phyloP scores from a whole-genome alignment of 1,140 invertebrate species.

The Tetranychus urticae region DNA sequence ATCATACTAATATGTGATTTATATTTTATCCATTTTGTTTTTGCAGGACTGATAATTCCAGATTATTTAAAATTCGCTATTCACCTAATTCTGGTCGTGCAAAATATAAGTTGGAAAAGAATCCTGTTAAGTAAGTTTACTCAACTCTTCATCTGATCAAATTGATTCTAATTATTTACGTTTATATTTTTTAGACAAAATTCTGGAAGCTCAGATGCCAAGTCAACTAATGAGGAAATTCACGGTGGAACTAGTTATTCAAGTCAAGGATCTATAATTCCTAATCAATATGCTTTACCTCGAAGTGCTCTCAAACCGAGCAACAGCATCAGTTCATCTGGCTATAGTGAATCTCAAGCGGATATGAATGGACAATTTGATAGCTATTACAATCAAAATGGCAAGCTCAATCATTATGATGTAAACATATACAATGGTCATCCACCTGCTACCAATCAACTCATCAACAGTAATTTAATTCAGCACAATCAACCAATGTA shows the following conservation, averaged over 20 bases:
- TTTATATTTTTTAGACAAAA: background rate
- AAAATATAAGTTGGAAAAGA: slow-evolving; percentile 4
- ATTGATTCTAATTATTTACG: background rate
- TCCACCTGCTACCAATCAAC: no score
- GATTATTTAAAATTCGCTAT: slow-evolving; percentile 14
- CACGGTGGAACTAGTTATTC: background rate
- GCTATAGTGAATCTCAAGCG: background rate
- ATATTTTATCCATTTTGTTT: background rate
- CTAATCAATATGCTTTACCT: background rate
- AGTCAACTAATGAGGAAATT: background rate
- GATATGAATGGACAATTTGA: background rate
- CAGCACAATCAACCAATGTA: background rate
- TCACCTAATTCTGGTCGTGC: slow-evolving; percentile 9
- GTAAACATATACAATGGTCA: background rate
- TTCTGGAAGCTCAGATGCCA: background rate
- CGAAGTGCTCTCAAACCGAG: background rate
- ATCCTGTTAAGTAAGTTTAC: slow-evolving; percentile 5
- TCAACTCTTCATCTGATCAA: background rate
- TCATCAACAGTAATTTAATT: background rate
- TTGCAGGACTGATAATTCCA: slow-evolving; percentile 10
- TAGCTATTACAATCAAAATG: background rate
- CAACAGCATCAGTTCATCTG: background rate
- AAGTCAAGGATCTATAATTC: background rate
- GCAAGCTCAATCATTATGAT: background rate
- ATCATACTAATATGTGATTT: no score